These are phyloP conservation scores for Sicus ferrugineus DNA, from an alignment of 2,888 invertebrate species.

Conservation along the genomic window DNA sequence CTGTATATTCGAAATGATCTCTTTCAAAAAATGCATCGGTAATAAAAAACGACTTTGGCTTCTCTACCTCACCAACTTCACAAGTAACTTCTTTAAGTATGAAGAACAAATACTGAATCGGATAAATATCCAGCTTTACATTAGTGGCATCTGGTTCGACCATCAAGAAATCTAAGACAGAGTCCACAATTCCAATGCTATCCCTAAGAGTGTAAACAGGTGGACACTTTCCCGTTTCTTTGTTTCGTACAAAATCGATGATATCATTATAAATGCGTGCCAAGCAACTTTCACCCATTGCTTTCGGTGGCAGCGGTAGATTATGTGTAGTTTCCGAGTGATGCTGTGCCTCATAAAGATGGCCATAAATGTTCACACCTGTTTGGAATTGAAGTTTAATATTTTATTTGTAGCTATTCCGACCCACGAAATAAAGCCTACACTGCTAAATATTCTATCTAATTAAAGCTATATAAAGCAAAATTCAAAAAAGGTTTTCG, in stretches of 20 bases:
- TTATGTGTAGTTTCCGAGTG: constrained; percentile 65
- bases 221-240: constrained; percentile 50
- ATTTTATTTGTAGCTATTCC: no score
- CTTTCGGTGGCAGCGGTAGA: constrained; percentile 63
- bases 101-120: constrained; percentile 56
- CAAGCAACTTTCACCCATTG: constrained; percentile 55
- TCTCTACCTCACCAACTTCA: constrained; percentile 48
- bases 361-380: constrained; percentile 63
- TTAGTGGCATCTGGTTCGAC: constrained; percentile 47
- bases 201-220: constrained; percentile 64
- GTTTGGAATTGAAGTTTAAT: no score
- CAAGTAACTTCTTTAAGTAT: constrained; percentile 54
- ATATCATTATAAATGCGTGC: constrained; percentile 62
- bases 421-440: no score
- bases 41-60: constrained; percentile 46
- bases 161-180: constrained; percentile 53
- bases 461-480: no score
- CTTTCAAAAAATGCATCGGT: constrained; percentile 53
- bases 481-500: no score
- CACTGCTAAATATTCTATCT: no score
- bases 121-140: constrained; percentile 48
- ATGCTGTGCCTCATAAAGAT: constrained; percentile 62
- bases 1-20: constrained; percentile 56
- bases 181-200: constrained; percentile 54
- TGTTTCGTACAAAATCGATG: constrained; percentile 58